These are phyloP conservation scores for Diploptera punctata DNA, from an alignment of 2,888 invertebrate species.

Conservation along the genomic window DNA sequence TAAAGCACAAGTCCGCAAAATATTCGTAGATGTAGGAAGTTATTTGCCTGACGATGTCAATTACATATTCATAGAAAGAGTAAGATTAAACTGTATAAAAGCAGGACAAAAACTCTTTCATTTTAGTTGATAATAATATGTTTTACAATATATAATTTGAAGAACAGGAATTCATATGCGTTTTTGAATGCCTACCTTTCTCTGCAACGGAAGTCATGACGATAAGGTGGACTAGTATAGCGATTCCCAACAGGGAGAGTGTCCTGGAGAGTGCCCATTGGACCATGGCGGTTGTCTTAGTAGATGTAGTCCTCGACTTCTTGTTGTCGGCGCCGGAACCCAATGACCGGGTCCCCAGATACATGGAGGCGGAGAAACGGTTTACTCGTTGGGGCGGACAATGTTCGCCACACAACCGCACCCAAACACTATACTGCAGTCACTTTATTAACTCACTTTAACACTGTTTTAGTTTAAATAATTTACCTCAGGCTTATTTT, in stretches of 20 bases:
- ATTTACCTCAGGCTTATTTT: no score
- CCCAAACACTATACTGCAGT: not conserved
- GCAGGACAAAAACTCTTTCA: no score
- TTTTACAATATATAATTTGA: no score
- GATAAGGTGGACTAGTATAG: constrained; percentile 47
- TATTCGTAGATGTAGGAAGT: no score
- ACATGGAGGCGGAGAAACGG: constrained; percentile 12
- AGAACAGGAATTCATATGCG: no score
- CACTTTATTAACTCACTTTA: no score
- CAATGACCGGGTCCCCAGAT: constrained; percentile 11
- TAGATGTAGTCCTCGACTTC: constrained; percentile 18
- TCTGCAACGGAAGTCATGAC: constrained; percentile 48
- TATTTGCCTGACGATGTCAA: no score
- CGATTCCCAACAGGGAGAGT: constrained; percentile 46
- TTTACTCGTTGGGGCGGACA: not conserved
- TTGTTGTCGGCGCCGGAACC: constrained; percentile 16
- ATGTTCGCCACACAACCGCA: not conserved
- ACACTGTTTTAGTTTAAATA: no score
- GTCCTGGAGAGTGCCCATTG: constrained; percentile 47
- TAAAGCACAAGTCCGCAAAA: no score
- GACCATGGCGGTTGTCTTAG: constrained; percentile 43
- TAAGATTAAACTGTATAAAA: no score
- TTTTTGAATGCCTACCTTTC: constrained; percentile 47
- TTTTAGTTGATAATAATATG: no score
- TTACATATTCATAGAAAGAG: no score